phyloP scores from a whole-genome alignment of 2,797 vertebrate species.

The Amazonetta brasiliensis region DNA sequence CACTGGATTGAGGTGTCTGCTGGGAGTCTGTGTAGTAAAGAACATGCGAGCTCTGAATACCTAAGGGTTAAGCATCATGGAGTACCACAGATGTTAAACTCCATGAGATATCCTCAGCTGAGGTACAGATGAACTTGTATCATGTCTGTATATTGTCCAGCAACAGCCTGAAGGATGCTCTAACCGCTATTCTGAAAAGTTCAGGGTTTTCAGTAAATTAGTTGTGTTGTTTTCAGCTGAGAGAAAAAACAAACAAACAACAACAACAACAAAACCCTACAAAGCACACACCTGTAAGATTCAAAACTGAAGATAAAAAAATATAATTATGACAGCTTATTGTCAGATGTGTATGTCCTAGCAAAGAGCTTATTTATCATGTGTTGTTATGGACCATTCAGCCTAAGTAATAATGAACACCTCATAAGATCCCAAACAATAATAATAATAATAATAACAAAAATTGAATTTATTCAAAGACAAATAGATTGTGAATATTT shows the following conservation, averaged over 20 bases:
- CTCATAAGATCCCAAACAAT: neutral
- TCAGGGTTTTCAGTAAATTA: neutral
- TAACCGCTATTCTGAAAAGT: accelerated
- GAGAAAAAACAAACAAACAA: neutral
- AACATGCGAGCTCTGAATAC: neutral
- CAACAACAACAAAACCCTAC: neutral
- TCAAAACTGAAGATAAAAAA: neutral
- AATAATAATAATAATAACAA: neutral
- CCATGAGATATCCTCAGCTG: neutral
- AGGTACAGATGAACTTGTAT: neutral
- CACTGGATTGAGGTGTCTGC: neutral
- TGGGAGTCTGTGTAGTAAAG: neutral
- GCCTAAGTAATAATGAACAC: neutral
- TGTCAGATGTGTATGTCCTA: neutral
- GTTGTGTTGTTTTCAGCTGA: neutral
- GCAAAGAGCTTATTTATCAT: neutral
- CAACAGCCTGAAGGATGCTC: neutral
- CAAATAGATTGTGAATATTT: neutral
- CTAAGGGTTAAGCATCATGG: neutral
- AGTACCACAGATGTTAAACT: neutral
- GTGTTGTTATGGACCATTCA: neutral
- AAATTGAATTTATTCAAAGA: neutral
- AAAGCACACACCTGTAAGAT: neutral
- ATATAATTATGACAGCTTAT: neutral
- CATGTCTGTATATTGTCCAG: neutral